phyloP scores from a whole-genome alignment of 2,113 vertebrate genomes.

The Sinocyclocheilus anshuiensis region DNA sequence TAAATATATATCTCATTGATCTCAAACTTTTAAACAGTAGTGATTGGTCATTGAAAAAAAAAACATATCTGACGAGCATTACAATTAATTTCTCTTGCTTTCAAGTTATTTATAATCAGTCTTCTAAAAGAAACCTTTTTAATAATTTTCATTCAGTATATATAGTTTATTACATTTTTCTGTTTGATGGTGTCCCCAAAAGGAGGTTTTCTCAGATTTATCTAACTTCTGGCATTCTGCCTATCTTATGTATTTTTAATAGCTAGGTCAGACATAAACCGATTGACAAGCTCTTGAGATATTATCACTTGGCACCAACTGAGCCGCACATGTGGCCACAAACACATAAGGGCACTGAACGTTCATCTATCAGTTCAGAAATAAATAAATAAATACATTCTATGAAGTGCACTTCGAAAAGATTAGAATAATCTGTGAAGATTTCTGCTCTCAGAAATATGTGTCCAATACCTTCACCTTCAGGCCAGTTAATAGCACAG shows the following conservation, averaged over 20 bases:
- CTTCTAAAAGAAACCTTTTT: too few relatives aligned
- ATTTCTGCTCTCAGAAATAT: not conserved
- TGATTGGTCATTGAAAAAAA: not conserved
- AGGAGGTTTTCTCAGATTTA: not conserved
- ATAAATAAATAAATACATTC: not conserved
- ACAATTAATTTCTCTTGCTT: not conserved
- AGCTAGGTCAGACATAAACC: conserved; percentile 3
- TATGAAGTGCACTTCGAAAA: not conserved
- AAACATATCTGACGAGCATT: not conserved
- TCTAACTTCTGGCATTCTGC: not conserved
- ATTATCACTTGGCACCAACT: not conserved
- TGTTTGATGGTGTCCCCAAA: not conserved
- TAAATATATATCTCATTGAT: too few relatives aligned
- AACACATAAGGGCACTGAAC: not conserved
- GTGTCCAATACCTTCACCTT: conserved; percentile 4
- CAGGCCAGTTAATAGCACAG: conserved; percentile 4
- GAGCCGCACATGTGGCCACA: not conserved
- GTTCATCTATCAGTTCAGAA: not conserved
- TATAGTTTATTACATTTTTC: too few relatives aligned
- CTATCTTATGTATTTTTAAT: not conserved
- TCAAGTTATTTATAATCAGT: not conserved
- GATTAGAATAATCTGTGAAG: not conserved
- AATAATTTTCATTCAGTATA: too few relatives aligned
- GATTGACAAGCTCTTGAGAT: not conserved
- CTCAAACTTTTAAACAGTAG: too few relatives aligned